These are phyloP conservation scores for Lates japonicus DNA, from an alignment of 2,797 vertebrate species.

Conservation along the genomic window DNA sequence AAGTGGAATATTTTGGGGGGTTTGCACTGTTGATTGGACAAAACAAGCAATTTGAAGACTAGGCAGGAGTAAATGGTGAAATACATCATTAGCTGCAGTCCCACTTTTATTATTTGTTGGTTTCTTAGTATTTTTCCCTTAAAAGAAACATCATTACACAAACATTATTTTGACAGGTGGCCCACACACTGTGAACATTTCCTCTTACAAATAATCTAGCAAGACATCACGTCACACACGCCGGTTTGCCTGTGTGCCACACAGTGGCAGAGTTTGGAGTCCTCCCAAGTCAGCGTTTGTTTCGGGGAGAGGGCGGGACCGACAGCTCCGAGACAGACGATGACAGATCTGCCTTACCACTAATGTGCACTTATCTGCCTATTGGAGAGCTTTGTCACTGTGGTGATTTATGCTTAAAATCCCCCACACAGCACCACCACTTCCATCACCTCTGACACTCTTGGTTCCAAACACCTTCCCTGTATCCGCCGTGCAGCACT, in stretches of 20 bases:
- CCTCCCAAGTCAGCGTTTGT: slow-evolving; percentile 63
- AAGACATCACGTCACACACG: slow-evolving; percentile 14
- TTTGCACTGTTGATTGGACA: background rate
- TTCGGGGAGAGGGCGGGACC: slow-evolving; percentile 53
- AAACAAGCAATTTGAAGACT: background rate
- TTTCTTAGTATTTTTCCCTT: background rate
- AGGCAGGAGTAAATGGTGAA: background rate
- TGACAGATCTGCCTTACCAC: slow-evolving; percentile 81
- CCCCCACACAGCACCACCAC: slow-evolving; percentile 53
- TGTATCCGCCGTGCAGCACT: slow-evolving; percentile 16
- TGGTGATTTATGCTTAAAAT: slow-evolving; percentile 82
- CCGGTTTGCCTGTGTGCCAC: slow-evolving; percentile 27
- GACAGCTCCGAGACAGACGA: slow-evolving; percentile 62
- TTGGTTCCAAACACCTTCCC: slow-evolving; percentile 61
- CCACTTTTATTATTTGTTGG: background rate
- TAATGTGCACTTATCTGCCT: slow-evolving; percentile 87
- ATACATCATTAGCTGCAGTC: background rate
- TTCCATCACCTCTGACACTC: slow-evolving; percentile 73
- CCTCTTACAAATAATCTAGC: slow-evolving; percentile 20
- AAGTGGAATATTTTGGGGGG: background rate
- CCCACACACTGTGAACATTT: slow-evolving; percentile 36
- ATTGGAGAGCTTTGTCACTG: slow-evolving; percentile 83
- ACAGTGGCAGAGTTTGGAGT: slow-evolving; percentile 59
- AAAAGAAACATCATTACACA: background rate
- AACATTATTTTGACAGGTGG: slow-evolving; percentile 38